Base-by-base conservation (phyloP, 64 coral and sea anemone species). In the Pocillopora verrucosa region DNA sequence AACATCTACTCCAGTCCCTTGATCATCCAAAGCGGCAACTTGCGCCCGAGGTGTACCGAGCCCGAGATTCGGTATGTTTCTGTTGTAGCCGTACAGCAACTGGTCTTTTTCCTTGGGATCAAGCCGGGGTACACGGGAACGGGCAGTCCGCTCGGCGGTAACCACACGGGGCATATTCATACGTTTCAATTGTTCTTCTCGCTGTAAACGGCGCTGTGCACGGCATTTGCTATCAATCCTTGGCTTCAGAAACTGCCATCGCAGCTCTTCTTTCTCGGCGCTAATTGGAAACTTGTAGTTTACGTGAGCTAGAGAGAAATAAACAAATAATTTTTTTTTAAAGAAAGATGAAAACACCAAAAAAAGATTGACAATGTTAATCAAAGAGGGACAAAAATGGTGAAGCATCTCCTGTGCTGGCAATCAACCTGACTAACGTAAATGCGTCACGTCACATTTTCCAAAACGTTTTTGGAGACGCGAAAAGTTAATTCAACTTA, bases 231-330 rank as follows among this genome's bases (percentile, higher is more conserved):
- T 92, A 59, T 98, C 96, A 34, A 98, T 94, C 81, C 92, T 82
- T 36, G 96, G 96, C 61, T 94, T 98, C 16, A 98, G 86, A 51
- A 98, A 91, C 70, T 91, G 93, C 96, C 96, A 98, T 13, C 96
- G 92, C 34, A 98, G 59, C 15, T 98, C 92, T 89, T 94, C 89
- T 72, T 94, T 94, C 30, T 94, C 89, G 11, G 86, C 74, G 12
- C 94, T 92, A 5, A 94, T 88, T 87, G 96, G 96, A 92, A 94
- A 98, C 80, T 98, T 98, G 89, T 89, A 87, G n/a, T 98, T 94
- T 19, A 98, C 89, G 75, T 98, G 96, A 80, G 58, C 96, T 98
- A 20, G 69, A 34, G 14, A 14, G 88, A 38, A 77, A 24, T 14
- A 80, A 67, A 75, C 10, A 9, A 88, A 82, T 58, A 34, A 19